Conservation (phyloP, 2,888 invertebrate genomes). For the Choristoneura rosaceana region DNA sequence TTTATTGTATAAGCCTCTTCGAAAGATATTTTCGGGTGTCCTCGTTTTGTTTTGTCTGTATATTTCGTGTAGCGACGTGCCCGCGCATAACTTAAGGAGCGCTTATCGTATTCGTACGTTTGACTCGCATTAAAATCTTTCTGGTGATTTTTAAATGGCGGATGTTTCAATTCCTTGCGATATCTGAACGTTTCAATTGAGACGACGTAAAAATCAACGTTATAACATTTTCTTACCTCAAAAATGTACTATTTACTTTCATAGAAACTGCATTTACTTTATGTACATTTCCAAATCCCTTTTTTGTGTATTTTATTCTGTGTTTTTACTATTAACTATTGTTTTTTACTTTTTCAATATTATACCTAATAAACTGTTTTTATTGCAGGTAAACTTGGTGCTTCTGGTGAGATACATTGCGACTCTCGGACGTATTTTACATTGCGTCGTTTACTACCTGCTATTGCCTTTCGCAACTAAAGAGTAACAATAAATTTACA, state of each 20-base stretch:
- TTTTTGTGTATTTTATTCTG: no score
- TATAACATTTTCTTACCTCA: no score
- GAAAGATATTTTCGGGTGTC: slow-evolving; percentile 77
- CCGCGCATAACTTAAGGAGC: slow-evolving; percentile 65
- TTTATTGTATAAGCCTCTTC: slow-evolving; percentile 79
- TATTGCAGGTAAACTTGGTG: slow-evolving; percentile 59
- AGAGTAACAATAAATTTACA: slow-evolving; percentile 76
- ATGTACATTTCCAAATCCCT: no score
- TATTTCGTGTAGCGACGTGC: slow-evolving; percentile 68
- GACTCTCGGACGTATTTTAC: slow-evolving; percentile 62
- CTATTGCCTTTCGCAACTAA: slow-evolving; percentile 71
- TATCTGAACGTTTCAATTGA: neutral
- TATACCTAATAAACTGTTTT: slow-evolving; percentile 41
- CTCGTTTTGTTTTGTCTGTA: slow-evolving; percentile 74
- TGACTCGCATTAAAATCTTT: slow-evolving; percentile 66
- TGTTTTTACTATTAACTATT: no score
- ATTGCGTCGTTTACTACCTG: slow-evolving; percentile 64
- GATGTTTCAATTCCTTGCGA: slow-evolving; percentile 9
- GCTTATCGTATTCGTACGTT: slow-evolving; percentile 62
- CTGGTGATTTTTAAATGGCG: slow-evolving; percentile 49
- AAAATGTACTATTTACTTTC: no score
- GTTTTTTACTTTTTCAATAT: no score
- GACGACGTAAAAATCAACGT: neutral
- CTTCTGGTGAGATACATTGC: slow-evolving; percentile 49
- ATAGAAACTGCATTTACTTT: no score